Base-by-base conservation (phyloP, 2,797 vertebrate species). In the Chaetophractus vellerosus region DNA sequence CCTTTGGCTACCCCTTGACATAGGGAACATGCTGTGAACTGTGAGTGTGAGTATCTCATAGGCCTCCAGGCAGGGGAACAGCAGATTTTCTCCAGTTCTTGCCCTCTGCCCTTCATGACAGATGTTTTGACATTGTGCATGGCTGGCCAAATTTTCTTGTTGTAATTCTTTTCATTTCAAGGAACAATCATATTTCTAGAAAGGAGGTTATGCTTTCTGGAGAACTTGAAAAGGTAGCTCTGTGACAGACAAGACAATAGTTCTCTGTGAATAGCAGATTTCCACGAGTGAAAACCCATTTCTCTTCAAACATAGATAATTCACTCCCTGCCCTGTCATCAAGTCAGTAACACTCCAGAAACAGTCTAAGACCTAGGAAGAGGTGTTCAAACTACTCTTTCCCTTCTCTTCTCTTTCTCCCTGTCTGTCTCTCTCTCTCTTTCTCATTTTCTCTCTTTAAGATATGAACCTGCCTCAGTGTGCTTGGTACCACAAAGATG, bases 361-460 rank as follows among this genome's bases (percentile, higher is more conserved):
- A 0, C 31, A 66, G 4, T 55, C 88, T 57, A 8, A 21, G 9
- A 24, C 28, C 61, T 41, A 69, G 26, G 11, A 82, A 83, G 48
- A 93, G 64, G 66, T 57, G 7, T 45, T 28, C 61, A 55, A 63
- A 31, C 48, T 5, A 88, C 9, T 23, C 8, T 1, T 59, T 48
- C n/a, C 14, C 7, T 52, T 55, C 48, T 10, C 0, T 69, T 50
- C 3, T 59, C 14, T 63, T 69, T 14, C 28, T 21, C 80, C 71
- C 55, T 68, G 1, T 64, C 45, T 64, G 23, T 71, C 69, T n/a
- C 6, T 41, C 48, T 48, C 4, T 66, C 8, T 38, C 41, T 78
- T 89, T 91, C 63, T 97, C 31, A 19, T 52, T 88, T 79, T 72
- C 64, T 2, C 28, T 75, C 50, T 93, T 74, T 71, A 59, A 66